Evolutionary conservation across 2,888 invertebrate genomes (phyloP), one percentile per base, ranked within the genome.

Genomic region (Heliconius ethilla): DNA sequence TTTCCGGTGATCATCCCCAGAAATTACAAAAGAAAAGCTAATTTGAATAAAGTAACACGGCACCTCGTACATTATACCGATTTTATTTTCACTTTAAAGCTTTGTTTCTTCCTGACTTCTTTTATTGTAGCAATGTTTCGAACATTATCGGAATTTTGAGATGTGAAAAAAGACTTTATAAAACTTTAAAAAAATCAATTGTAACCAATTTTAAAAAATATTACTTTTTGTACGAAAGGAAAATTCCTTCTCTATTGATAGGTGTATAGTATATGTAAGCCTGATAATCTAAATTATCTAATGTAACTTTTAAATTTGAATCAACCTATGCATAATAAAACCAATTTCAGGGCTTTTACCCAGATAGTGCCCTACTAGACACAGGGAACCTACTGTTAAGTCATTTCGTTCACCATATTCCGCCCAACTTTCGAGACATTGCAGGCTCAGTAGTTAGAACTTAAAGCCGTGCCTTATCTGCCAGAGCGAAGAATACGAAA

Each of bases 11-110:
- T 78, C 59, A 55, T 67, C 73, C 33, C 33, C 51, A 67, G 72
- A 78, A 75, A 76, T 78, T 67, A 79, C 25, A 77, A 81, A 77
- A 70, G 51, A 76, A 73, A 78, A 79, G 75, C 51, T 76, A 79
- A 82, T 81, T 79, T 78, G 70, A 82, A 78, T 80, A 80, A 80
- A 70, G 76, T 67, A 70, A 67, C 76, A 29, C 40, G 77, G 75
- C 45, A 22, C 63, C 62, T 63, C 63, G 75, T 55, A 69, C 45
- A 77, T 75, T 62, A 59, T 75, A 45, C n/a, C 18, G 40, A 70
- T 78, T 75, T 80, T 70, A 70, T 76, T 79, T 76, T 77, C 70
- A 67, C 72, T 74, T 72, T 76, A 70, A 72, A 72, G 75, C 40
- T 25, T 70, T 59, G 75, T 75, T 77, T 70, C 55, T 76, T 79